Base-by-base conservation (phyloP, 2,113 vertebrate species). In the Climacteris rufus region DNA sequence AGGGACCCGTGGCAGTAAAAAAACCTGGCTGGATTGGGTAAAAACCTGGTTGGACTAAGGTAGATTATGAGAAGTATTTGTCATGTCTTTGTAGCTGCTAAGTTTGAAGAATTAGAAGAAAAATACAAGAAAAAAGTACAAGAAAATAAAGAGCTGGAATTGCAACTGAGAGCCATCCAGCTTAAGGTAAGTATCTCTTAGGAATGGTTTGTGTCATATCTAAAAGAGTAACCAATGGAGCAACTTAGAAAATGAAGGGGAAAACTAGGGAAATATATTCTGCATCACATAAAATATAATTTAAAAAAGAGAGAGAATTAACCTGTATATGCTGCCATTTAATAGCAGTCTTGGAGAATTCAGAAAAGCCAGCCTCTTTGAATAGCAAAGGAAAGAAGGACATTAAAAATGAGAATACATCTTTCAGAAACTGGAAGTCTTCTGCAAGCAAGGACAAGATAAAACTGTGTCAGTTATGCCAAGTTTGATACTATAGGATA, bases 91-190 rank as follows among this genome's bases (percentile, higher is more conserved):
- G 68, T 94, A 99, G 99, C 98, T 96, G 98, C 97, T 27, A 98
- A 96, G 84, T 96, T 98, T 69, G 98, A 98, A 68, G 98, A 99
- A 42, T 89, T 99, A 65, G 98, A 99, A 96, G 98, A 98, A 96
- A 99, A 99, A 97, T 99, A 98, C 80, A 98, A 94, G 92, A 98
- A 98, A 94, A 99, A 99, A 95, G 97, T 98, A 83, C 98, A 99
- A 97, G 99, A 99, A 95, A 98, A 98, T 60, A 99, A 98, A 96
- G 98, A 95, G 57, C 93, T 99, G 20, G 99, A 99, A 87, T 95
- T 97, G 57, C 99, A 99, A 83, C 83, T 99, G 42, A 99, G 98
- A 97, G 78, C 97, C 6, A 78, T 98, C 28, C 98, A 99, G 56
- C 96, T 98, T 78, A 99, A 98, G 89, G 99, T 99, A 93, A 97